These are phyloP conservation scores for Cotesia glomerata DNA, from an alignment of 1,140 invertebrate species.

Conservation along the genomic window DNA sequence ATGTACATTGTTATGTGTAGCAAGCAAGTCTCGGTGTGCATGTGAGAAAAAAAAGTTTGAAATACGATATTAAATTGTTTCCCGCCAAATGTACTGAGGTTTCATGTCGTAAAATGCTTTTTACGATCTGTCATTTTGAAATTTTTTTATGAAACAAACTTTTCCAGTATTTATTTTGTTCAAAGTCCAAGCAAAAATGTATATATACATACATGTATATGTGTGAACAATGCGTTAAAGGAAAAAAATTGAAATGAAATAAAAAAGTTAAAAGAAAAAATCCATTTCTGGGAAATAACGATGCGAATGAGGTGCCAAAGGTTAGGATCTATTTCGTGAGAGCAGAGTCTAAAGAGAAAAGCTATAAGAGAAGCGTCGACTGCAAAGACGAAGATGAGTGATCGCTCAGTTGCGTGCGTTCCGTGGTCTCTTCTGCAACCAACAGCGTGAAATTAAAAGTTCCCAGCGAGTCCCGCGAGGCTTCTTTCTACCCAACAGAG, in stretches of 20 bases:
- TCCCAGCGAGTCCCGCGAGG: constrained; percentile 35
- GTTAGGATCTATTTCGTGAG: not conserved
- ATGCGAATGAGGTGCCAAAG: constrained; percentile 2
- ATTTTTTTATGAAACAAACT: constrained; percentile 1
- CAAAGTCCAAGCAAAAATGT: not conserved
- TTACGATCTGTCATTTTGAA: constrained; percentile 7
- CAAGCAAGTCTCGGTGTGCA: not conserved
- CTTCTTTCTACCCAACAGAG: constrained; percentile 16
- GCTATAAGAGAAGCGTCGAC: constrained; percentile 4
- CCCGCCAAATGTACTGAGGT: constrained; percentile 1
- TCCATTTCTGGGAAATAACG: not conserved
- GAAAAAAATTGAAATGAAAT: not conserved
- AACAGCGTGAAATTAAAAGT: constrained; percentile 41
- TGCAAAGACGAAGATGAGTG: constrained; percentile 37
- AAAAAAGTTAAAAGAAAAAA: not conserved
- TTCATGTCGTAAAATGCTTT: constrained; percentile 4
- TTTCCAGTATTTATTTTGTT: not conserved
- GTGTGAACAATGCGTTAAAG: not conserved
- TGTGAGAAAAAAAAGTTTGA: constrained; percentile 9
- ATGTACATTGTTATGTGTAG: not conserved
- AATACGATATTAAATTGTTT: constrained; percentile 19
- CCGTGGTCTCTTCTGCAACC: constrained; percentile 34
- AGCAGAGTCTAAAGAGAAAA: not conserved
- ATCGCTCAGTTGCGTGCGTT: constrained; percentile 35
- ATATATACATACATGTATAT: not conserved